Evolutionary conservation across 2,797 vertebrate genomes (phyloP).

Genomic region (Anguilla marmorata): DNA sequence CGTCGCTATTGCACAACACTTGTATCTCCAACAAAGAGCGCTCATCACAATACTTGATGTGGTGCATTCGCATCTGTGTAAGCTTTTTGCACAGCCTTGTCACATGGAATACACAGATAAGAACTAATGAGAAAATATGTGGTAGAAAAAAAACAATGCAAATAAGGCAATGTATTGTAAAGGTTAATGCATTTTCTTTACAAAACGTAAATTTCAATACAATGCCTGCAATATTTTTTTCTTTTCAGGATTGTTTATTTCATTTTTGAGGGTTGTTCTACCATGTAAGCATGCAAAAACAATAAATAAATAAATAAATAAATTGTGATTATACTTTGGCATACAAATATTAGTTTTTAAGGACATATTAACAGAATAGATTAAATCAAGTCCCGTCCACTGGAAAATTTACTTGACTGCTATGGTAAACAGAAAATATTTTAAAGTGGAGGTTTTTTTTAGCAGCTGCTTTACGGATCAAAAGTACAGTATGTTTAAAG

Average conservation of each 20-base stretch:
- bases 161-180: neutral
- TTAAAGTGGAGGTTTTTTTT: neutral
- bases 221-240: neutral
- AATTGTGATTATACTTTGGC: neutral
- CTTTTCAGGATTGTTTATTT: neutral
- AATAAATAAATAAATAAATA: neutral
- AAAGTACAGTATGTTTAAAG: neutral
- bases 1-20: neutral
- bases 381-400: neutral
- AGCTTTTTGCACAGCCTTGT: neutral
- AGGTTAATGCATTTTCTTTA: neutral
- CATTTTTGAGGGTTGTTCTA: neutral
- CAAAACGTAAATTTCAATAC: neutral
- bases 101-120: neutral
- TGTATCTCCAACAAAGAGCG: neutral
- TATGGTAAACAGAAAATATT: neutral
- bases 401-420: neutral
- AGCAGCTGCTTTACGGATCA: neutral
- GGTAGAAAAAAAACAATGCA: neutral
- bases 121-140: neutral
- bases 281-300: neutral
- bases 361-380: neutral
- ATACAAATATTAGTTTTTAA: neutral
- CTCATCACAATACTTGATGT: too few relatives aligned
- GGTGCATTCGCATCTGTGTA: neutral